phyloP scores from a whole-genome alignment of 2,797 vertebrate genomes.

The Urophycis tenuis region DNA sequence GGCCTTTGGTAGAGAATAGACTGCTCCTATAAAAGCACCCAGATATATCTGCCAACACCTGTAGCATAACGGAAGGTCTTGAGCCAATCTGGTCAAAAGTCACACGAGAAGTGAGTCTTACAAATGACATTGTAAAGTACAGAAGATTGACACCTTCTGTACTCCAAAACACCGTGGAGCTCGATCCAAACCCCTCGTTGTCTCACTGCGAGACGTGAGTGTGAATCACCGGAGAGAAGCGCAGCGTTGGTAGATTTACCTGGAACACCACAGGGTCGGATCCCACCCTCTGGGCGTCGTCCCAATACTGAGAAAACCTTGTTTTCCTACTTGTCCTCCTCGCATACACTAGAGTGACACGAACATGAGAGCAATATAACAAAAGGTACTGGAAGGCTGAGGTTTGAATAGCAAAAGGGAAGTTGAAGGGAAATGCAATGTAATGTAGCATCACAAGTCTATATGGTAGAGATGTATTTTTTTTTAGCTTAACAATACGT shows the following conservation, averaged over 20 bases:
- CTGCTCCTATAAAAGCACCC: conserved; percentile 54
- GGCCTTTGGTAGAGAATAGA: conserved; percentile 59
- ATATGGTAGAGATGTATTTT: background rate
- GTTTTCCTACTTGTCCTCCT: conserved; percentile 15
- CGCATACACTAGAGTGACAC: conserved; percentile 6
- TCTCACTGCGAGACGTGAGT: background rate
- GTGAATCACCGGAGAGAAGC: background rate
- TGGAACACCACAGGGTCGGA: conserved; percentile 42
- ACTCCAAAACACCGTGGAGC: too few species aligned
- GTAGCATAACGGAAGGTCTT: conserved; percentile 20
- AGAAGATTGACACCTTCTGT: background rate
- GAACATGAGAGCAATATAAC: conserved; percentile 11
- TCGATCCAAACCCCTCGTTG: background rate
- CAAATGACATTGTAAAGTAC: background rate
- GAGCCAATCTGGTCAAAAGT: background rate
- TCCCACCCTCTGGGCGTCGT: conserved; percentile 23
- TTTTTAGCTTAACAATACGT: background rate
- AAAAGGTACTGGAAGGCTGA: conserved; percentile 8
- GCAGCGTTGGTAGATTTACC: conserved; percentile 60
- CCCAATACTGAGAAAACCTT: conserved; percentile 48
- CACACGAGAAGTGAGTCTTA: background rate
- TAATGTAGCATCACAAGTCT: background rate
- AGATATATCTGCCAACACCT: conserved; percentile 58
- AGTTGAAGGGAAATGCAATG: conserved; percentile 7
- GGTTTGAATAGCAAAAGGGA: background rate